Evolutionary conservation across 2,888 invertebrate genomes (phyloP).

Genomic region (Anorthoa munda): DNA sequence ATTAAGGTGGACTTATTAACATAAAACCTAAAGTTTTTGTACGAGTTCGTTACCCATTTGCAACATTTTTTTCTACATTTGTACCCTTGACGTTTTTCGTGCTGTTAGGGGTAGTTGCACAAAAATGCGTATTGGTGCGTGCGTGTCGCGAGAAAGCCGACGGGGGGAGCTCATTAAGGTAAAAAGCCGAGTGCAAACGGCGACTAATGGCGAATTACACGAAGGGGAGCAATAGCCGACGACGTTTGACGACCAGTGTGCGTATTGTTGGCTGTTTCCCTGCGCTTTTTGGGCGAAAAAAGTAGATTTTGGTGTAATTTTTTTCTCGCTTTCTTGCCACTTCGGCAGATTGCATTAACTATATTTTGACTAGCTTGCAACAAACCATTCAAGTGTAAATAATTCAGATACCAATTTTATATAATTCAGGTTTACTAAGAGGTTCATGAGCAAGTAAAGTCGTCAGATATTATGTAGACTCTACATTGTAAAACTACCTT

Average conservation of each 20-base stretch:
- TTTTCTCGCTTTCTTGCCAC: not conserved
- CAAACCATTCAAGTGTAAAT: no score
- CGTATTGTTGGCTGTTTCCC: constrained; percentile 40
- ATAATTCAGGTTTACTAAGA: not conserved
- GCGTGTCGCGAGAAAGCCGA: constrained; percentile 79
- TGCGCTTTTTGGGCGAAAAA: constrained; percentile 47
- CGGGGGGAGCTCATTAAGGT: constrained; percentile 90
- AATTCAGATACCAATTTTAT: not conserved
- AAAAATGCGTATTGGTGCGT: constrained; percentile 87
- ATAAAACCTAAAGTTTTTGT: constrained; percentile 53
- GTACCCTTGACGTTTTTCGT: constrained; percentile 65
- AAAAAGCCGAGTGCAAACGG: constrained; percentile 91
- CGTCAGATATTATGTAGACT: no score
- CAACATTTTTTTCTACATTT: constrained; percentile 66
- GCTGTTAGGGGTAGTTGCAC: constrained; percentile 80
- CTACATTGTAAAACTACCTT: no score
- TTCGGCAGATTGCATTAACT: not conserved
- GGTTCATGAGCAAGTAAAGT: no score
- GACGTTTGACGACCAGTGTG: constrained; percentile 70
- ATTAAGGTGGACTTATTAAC: constrained; percentile 52
- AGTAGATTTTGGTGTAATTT: constrained; percentile 1
- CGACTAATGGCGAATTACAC: constrained; percentile 90
- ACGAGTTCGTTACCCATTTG: constrained; percentile 57
- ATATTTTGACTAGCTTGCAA: no score
- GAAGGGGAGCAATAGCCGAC: constrained; percentile 86